Evolutionary conservation across 2,797 vertebrate species (phyloP), one percentile per base, ranked within the genome.

Genomic region (Apodemus agrarius): DNA sequence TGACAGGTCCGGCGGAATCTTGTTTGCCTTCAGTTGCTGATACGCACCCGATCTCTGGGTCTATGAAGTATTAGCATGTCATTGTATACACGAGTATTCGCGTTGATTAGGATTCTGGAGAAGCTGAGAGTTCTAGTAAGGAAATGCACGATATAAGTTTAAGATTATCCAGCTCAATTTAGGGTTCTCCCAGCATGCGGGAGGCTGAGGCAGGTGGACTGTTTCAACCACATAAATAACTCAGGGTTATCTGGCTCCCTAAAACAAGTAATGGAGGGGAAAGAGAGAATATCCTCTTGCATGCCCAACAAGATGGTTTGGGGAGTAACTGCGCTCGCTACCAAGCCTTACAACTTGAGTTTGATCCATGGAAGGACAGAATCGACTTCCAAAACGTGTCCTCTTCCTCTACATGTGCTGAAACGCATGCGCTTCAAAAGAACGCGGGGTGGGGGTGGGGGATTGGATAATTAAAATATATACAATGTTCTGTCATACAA

Each of bases 61-160:
- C 46, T 87, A 2, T 37, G 80, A 79, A 3, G 43, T 67, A 24
- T 46, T 67, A 24, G 65, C 85, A 82, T 65, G 22, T 89, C 11
- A 43, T 87, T 93, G 93, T 69, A 40, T 37, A 90, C 57, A 34
- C 37, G 75, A 79, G 52, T 82, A 90, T 52, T 24, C 31, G 69
- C 69, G 40, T 85, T 63, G 72, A 17, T 67, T 26, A 1, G 40
- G 40, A 4, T 75, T 89, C 43, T 89, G 43, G 52, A 93, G 76
- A 85, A 67, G 76, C 43, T 29, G 24, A 76, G 65, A 65, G 81
- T 40, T 57, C 65, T n/a, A 52, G 21, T 76, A 89, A 80, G 74
- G 81, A 76, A 95, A 69, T 78, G 57, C 24, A 65, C 19, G 34
- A 0, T 65, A 89, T 93, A 67, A 93, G 29, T 14, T 84, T 21